phyloP scores from a whole-genome alignment of 2,797 vertebrate species.

The Benthosema pterotum region DNA sequence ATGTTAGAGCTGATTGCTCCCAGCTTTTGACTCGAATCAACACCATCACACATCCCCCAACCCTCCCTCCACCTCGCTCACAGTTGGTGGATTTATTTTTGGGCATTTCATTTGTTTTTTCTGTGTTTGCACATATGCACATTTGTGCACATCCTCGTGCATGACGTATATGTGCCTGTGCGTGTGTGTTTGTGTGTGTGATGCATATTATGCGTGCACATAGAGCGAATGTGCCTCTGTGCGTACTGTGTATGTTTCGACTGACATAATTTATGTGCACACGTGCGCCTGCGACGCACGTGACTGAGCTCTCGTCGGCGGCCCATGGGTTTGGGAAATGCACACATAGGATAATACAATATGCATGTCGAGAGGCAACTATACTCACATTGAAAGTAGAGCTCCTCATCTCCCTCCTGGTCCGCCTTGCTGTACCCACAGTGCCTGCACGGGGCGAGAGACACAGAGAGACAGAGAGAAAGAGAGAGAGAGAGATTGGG shows the following conservation, averaged over 20 bases:
- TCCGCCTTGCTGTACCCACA: slow-evolving; percentile 99
- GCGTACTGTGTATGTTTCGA: slow-evolving; percentile 11
- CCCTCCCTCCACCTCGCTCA: too few relatives aligned
- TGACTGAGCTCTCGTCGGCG: slow-evolving; percentile 12
- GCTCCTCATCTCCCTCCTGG: slow-evolving; percentile 98
- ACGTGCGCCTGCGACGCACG: slow-evolving; percentile 14
- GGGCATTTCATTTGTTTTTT: slow-evolving; percentile 16
- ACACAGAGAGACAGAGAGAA: background rate
- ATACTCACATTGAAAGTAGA: slow-evolving; percentile 98
- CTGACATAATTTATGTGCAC: too few relatives aligned
- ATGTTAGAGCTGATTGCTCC: slow-evolving; percentile 37
- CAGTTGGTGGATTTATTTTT: slow-evolving; percentile 19
- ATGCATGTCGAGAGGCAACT: too few relatives aligned
- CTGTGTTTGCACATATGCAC: background rate
- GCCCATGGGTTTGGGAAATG: too few relatives aligned
- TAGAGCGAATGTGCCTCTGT: background rate
- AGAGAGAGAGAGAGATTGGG: background rate
- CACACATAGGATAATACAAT: too few relatives aligned
- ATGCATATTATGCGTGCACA: background rate
- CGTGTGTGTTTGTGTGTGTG: slow-evolving; percentile 1
- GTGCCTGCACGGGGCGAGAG: slow-evolving; percentile 78
- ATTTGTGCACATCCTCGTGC: too few relatives aligned
- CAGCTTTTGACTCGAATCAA: slow-evolving; percentile 27
- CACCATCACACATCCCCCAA: slow-evolving; percentile 29
- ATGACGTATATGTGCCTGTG: too few relatives aligned